Percentiles rank a stretch among this genome's conserved stretches.
Evolutionary conservation across 2,113 vertebrate species (phyloP).

Genomic region (Urocynchramus pylzowi): DNA sequence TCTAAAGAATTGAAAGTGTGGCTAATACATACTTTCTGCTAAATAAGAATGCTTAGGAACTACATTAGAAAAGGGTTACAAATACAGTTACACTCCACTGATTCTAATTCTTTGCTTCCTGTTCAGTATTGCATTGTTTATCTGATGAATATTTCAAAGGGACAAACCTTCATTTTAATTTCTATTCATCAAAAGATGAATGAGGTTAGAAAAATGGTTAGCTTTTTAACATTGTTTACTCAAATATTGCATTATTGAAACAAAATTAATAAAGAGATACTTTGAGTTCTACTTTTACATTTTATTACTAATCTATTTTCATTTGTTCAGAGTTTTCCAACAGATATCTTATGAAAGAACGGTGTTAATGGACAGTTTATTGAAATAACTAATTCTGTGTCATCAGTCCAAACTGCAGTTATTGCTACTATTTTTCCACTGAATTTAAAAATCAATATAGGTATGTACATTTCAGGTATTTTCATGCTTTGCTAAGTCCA

Average conservation of each 20-base stretch:
- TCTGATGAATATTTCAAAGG: not conserved
- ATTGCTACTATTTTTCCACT: not conserved
- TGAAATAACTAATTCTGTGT: not conserved
- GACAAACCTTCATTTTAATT: not conserved
- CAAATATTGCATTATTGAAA: not conserved
- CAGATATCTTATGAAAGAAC: not conserved
- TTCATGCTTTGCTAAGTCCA: not conserved
- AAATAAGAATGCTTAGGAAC: not conserved
- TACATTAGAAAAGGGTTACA: not conserved
- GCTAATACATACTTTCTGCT: not conserved
- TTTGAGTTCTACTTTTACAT: not conserved
- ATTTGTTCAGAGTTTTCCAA: not conserved
- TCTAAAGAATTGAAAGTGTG: not conserved
- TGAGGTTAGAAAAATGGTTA: not conserved
- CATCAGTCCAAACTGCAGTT: not conserved
- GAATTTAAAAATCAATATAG: not conserved
- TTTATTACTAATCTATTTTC: not conserved
- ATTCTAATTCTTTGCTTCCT: not conserved
- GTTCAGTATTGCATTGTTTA: not conserved
- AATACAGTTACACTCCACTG: not conserved
- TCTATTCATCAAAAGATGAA: not conserved
- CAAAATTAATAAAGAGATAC: not conserved
- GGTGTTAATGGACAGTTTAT: not conserved
- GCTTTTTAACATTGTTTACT: not conserved
- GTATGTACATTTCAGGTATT: not conserved